Base-by-base conservation (phyloP, 2,113 vertebrate genomes). In the Neoarius graeffei region DNA sequence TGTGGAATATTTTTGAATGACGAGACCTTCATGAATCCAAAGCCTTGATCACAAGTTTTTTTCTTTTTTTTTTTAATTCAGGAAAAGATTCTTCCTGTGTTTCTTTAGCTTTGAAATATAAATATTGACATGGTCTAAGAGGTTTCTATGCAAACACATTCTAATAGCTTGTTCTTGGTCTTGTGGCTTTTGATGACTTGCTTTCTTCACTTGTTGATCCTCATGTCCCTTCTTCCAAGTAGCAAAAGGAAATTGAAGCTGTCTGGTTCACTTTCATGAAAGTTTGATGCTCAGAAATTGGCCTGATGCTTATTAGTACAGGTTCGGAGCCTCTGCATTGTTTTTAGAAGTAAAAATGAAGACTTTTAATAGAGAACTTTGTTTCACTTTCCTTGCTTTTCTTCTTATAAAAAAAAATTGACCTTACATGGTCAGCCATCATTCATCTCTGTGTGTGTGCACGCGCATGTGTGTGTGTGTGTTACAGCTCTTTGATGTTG, bases 311-410 rank as follows among this genome's bases (percentile, higher is more conserved):
- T 25, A 35, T 60, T 77, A 57, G 64, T 69, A 52, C 54, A 11
- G 66, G 64, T 42, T 86, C 25, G 48, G 52, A 60, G 9, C 14
- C 64, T 25, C 52, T 13, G 64, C 4, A 1, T 71, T 54, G 64
- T 59, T 81, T 25, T 57, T 9, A 13, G n/a, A 35, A 81, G 60
- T 25, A 25, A 56, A 27, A 56, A 77, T 14, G 8, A 0, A 35
- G 64, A 50, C 62, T 87, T 35, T 87, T 81, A 69, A 80, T 67
- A 56, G 50, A 76, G 35, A 85, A 74, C 59, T 35, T n/a, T 76
- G 35, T 42, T 42, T 42, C 35, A 11, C 3, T 54, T 54, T 7
- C 52, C 52, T 54, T 54, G 6, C 10, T 54, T 54, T 42, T 42
- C 42, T 42, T 42, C 42, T 42, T 42, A 42, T 3, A 57, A 74